Evolutionary conservation across 2,797 vertebrate species (phyloP), one percentile per base, ranked within the genome.

Genomic region (Nasua narica): DNA sequence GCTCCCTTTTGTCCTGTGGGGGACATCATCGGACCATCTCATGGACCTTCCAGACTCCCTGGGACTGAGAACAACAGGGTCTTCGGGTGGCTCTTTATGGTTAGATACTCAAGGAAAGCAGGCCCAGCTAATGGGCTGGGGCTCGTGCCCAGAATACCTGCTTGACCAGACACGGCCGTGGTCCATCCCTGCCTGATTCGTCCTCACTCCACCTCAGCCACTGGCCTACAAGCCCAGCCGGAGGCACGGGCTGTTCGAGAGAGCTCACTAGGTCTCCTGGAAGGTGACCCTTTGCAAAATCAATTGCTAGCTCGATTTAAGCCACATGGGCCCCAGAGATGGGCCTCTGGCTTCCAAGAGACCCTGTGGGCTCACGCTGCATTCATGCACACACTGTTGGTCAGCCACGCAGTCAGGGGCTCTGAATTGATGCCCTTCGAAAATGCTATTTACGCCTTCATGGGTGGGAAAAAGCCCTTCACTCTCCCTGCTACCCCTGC

Each of bases 401-500:
- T 81, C 62, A 7, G 10, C 54, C 35, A 65, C 46, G 23, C 0
- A 29, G 23, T 32, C 18, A 29, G 50, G 7, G 19, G 50, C 84
- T 87, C 77, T 82, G 77, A 87, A 37, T 16, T 40, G 27, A 67
- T 69, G 58, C 58, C n/a, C n/a, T 81, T 14, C 6, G 1, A 50
- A 7, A 37, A 25, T 82, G 7, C 48, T 32, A 15, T 81, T 46
- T 67, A 11, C 29, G 0, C 32, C 48, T 78, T 62, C 12, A 12
- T 9, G 21, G 27, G 7, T 50, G n/a, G 37, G 50, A 23, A n/a
- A 25, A 43, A 52, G 50, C 16, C 56, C 35, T 90, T 5, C 19
- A 35, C 12, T 48, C 11, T n/a, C 27, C 48, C 1, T 11, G 43
- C 4, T 1, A 5, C 2, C 15, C n/a, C 15, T n/a, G n/a, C n/a